Evolutionary conservation across 1,140 invertebrate genomes (phyloP).

Genomic region (Bradysia coprophila): DNA sequence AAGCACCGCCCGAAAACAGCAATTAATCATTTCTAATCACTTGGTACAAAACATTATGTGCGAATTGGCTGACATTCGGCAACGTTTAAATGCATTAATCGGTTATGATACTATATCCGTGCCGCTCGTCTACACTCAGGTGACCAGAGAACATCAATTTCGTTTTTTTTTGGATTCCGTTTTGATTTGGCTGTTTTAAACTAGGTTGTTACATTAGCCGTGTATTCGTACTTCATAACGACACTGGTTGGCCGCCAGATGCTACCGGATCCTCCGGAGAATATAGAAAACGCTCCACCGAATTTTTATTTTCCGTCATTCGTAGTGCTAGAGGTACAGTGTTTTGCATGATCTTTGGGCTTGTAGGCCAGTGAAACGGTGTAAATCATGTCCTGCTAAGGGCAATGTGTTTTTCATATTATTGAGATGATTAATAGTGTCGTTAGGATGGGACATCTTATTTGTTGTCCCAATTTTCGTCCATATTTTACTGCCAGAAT

Average conservation of each 20-base stretch:
- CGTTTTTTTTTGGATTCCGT: too few relatives aligned
- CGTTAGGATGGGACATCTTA: too few relatives aligned
- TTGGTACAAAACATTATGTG: constrained; percentile 69
- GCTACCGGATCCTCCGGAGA: constrained; percentile 33
- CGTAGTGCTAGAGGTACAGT: constrained; percentile 75
- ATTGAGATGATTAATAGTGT: too few relatives aligned
- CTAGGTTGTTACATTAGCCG: constrained; percentile 77
- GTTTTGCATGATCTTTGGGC: too few relatives aligned
- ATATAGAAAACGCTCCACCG: constrained; percentile 46
- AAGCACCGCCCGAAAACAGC: constrained; percentile 63
- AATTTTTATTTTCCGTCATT: constrained; percentile 90
- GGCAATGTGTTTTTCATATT: too few relatives aligned
- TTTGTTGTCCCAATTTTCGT: too few relatives aligned
- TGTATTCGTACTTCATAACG: constrained; percentile 84
- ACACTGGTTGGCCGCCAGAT: constrained; percentile 69
- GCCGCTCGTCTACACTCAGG: constrained; percentile 95
- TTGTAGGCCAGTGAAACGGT: too few relatives aligned
- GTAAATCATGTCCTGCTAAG: too few relatives aligned
- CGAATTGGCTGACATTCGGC: constrained; percentile 65
- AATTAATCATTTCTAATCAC: constrained; percentile 63
- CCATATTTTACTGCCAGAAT: too few relatives aligned
- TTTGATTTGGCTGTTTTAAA: background rate
- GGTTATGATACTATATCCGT: constrained; percentile 95
- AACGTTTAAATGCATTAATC: constrained; percentile 58
- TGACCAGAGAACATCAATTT: constrained; percentile 24